Conservation (phyloP, 2,797 vertebrate species). For the Amazona ochrocephala region DNA sequence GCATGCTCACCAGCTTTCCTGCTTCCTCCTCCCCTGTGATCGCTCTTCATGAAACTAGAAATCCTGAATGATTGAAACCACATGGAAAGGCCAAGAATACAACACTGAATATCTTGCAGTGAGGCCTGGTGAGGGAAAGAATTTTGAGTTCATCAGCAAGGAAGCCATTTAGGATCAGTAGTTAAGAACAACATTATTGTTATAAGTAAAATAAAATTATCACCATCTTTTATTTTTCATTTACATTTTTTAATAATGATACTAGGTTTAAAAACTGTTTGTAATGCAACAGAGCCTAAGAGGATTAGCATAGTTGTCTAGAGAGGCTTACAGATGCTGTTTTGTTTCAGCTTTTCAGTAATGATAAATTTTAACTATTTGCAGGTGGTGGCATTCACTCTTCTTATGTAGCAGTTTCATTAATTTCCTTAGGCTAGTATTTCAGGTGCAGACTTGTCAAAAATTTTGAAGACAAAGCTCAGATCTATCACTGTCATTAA, state of each 20-base stretch:
- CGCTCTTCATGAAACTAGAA: not conserved
- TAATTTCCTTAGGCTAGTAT: not conserved
- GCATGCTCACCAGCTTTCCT: not conserved
- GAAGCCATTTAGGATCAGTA: not conserved
- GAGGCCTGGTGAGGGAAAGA: not conserved
- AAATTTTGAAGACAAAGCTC: conserved; percentile 6
- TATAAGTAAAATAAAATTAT: not conserved
- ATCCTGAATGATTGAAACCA: not conserved
- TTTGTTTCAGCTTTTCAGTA: not conserved
- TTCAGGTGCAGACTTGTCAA: not conserved
- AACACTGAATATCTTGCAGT: not conserved
- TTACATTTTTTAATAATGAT: not conserved
- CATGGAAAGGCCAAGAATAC: not conserved
- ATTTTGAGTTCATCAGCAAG: not conserved
- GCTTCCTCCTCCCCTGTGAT: not conserved
- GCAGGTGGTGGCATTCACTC: not conserved
- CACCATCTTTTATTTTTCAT: not conserved
- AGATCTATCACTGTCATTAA: not conserved
- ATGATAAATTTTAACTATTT: not conserved
- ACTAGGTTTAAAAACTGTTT: not conserved
- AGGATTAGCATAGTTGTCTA: not conserved
- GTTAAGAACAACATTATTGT: not conserved
- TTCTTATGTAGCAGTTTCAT: not conserved
- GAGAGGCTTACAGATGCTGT: not conserved
- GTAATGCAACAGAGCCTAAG: not conserved